These are phyloP conservation scores for Gryllus bimaculatus DNA, from an alignment of 1,140 invertebrate genomes.

Conservation along the genomic window DNA sequence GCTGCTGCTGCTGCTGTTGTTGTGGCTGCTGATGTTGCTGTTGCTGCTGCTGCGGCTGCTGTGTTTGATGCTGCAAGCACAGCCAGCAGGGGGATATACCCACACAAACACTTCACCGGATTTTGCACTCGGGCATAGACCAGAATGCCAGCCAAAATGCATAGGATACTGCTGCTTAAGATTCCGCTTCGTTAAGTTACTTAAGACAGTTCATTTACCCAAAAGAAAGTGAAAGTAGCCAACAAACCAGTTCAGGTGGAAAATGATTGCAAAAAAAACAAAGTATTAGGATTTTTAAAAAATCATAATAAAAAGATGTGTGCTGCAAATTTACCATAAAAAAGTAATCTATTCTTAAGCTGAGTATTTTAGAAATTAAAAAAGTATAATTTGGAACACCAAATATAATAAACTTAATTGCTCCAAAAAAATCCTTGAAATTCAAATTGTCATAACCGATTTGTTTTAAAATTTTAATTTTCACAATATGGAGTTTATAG, in stretches of 20 bases:
- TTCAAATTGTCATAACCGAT: no score
- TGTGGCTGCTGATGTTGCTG: constrained; percentile 1
- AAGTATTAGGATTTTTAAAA: not conserved
- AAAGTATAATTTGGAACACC: no score
- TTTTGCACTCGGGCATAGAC: constrained; percentile 22
- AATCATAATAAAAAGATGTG: no score
- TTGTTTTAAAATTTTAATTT: no score
- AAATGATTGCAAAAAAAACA: not conserved
- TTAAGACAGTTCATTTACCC: not conserved
- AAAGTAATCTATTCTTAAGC: no score
- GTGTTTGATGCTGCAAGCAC: constrained; percentile 20
- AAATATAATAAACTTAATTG: no score
- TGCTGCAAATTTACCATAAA: no score
- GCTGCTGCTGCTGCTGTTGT: constrained; percentile 2
- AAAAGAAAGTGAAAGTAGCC: not conserved
- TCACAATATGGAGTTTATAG: no score
- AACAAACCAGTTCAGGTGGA: not conserved
- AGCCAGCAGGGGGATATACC: constrained; percentile 23
- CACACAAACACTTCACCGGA: constrained; percentile 22
- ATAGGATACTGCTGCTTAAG: not conserved
- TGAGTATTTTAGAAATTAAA: no score
- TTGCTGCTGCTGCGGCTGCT: constrained; percentile 14
- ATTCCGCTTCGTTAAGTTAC: not conserved
- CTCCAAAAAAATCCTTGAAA: no score
- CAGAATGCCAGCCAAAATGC: constrained; percentile 15